Evolutionary conservation across 2,113 vertebrate species (phyloP), one percentile per base, ranked within the genome.

Genomic region (Dendropsophus ebraccatus): DNA sequence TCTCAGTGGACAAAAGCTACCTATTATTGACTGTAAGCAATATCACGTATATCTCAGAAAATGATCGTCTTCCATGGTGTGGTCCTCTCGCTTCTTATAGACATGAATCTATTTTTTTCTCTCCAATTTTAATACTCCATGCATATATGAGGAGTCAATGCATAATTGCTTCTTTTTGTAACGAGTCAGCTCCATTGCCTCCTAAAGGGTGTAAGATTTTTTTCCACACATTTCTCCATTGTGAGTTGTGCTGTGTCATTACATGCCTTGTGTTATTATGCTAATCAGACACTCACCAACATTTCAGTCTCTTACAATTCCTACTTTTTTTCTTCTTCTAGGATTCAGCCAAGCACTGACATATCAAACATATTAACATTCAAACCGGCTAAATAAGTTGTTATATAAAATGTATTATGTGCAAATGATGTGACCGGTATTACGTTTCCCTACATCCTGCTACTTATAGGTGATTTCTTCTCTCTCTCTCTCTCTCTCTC

Each of bases 181-280:
- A 80, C 77, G 17, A 80, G 77, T 80, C 77, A 13, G 77, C 35
- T 80, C 54, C 77, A 80, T 45, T 80, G 77, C 77, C 77, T 80
- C 77, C 77, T 80, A 80, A 80, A 80, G 77, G 77, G 77, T 80
- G 77, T 62, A 80, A 80, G 54, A 80, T 62, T 80, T 80, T 74
- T 62, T 80, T 80, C 77, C 77, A 80, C 77, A 80, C 77, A 25
- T 80, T 80, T 58, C 77, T 80, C 56, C 56, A 80, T 62, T 76
- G 54, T 80, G 35, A 80, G 77, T 80, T 60, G 77, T 80, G 54
- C 77, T 80, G 54, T 80, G 77, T 80, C 77, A 80, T 80, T 80
- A 80, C 77, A 80, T 80, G 77, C 77, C 77, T 80, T 62, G 77
- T 80, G 77, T 80, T 80, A 80, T 80, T 80, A 80, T 80, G 77